These are phyloP conservation scores for Merops nubicus DNA, from an alignment of 2,113 vertebrate species.

Conservation along the genomic window DNA sequence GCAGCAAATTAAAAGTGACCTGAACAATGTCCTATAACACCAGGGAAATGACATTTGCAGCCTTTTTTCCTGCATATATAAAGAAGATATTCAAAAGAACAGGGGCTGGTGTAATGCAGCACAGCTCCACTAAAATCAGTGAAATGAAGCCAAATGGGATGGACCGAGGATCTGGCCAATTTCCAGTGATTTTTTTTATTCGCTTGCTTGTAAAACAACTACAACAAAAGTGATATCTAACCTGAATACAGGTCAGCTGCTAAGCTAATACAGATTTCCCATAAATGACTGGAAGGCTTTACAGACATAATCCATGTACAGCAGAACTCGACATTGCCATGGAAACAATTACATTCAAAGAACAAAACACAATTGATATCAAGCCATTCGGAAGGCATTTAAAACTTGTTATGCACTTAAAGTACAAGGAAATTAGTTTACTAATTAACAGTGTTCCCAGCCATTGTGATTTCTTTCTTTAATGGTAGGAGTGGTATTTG, in stretches of 20 bases:
- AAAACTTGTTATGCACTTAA: slow-evolving; percentile 40
- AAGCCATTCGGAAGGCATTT: slow-evolving; percentile 45
- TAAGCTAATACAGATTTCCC: slow-evolving; percentile 9
- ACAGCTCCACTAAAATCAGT: not conserved
- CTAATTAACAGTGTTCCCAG: slow-evolving; percentile 50
- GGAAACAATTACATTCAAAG: slow-evolving; percentile 52
- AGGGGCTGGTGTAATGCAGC: not conserved
- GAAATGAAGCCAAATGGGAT: not conserved
- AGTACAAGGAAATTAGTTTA: slow-evolving; percentile 45
- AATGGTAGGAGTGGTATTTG: not conserved
- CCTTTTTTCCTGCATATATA: not conserved
- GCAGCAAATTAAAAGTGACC: not conserved
- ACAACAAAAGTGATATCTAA: not conserved
- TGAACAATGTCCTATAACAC: not conserved
- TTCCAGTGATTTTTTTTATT: not conserved
- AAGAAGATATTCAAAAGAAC: not conserved
- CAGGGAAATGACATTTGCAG: not conserved
- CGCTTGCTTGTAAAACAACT: slow-evolving; percentile 12
- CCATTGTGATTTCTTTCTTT: slow-evolving; percentile 31
- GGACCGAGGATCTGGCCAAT: not conserved
- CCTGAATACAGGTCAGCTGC: slow-evolving; percentile 33
- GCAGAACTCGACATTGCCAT: not conserved
- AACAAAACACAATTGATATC: slow-evolving; percentile 21
- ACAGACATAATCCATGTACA: not conserved
- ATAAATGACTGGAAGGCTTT: slow-evolving; percentile 18